These are phyloP conservation scores for Sialis fuliginosa DNA, from an alignment of 2,888 invertebrate genomes.

Conservation along the genomic window DNA sequence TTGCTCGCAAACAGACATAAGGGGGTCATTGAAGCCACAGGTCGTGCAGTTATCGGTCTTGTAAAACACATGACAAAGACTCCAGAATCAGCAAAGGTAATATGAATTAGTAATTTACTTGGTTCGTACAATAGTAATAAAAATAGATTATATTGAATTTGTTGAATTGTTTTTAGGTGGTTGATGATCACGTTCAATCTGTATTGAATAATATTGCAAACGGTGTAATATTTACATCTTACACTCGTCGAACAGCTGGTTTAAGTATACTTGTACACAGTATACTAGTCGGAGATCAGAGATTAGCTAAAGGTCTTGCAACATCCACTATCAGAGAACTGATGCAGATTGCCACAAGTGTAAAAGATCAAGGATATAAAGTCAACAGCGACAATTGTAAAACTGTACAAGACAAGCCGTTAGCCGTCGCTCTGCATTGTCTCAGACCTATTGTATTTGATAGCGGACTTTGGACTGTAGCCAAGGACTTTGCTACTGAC, in stretches of 20 bases:
- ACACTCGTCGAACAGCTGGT: not conserved
- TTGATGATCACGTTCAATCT: not conserved
- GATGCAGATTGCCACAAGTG: too few species aligned
- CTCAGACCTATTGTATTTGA: not conserved
- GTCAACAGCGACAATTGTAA: too few species aligned
- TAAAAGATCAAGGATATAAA: too few species aligned
- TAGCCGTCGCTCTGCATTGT: conserved; percentile 1
- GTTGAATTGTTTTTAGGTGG: not conserved
- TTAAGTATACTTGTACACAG: not conserved
- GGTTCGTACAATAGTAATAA: not conserved
- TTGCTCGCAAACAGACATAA: not conserved
- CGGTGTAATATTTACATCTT: not conserved
- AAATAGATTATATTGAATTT: not conserved
- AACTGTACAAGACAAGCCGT: not conserved
- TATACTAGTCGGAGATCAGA: not conserved
- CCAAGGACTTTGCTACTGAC: not conserved
- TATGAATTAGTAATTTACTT: not conserved
- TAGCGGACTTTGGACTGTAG: not conserved
- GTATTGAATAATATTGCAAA: not conserved
- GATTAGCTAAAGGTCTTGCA: not conserved
- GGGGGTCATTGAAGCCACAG: not conserved
- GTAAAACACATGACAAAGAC: not conserved
- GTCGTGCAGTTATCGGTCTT: not conserved
- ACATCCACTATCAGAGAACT: too few species aligned
- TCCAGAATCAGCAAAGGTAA: not conserved